A percentile compares a stretch with the other conserved stretches of the same genome.
phyloP scores from a whole-genome alignment of 1,140 invertebrate genomes.

The Ooceraea biroi region DNA sequence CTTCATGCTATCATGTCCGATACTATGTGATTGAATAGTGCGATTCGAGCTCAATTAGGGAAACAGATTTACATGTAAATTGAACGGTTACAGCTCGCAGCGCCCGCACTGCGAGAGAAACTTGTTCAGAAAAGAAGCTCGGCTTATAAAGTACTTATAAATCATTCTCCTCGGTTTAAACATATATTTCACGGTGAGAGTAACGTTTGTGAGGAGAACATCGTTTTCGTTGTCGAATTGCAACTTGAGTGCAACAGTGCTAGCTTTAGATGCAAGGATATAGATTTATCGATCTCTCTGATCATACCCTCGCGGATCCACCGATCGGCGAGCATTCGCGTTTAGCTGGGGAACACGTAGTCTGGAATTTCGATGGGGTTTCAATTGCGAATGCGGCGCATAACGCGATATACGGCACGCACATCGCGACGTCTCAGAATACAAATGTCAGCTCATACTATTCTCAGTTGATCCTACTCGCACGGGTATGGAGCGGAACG shows the following conservation, averaged over 20 bases:
- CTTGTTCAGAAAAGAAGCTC: neutral
- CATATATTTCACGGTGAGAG: neutral
- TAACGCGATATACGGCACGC: constrained; percentile 28
- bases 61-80: constrained; percentile 9
- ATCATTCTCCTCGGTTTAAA: neutral
- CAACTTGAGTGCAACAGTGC: neutral
- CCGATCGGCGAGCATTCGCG: neutral
- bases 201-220: neutral
- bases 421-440: neutral
- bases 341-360: constrained; percentile 1
- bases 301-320: neutral
- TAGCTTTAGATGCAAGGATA: neutral
- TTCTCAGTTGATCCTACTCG: neutral
- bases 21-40: constrained; percentile 23
- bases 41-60: constrained; percentile 21
- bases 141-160: neutral
- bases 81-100: neutral
- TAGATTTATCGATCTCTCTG: constrained; percentile 12
- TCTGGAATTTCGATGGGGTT: constrained; percentile 16
- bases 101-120: too few species aligned
- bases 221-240: neutral
- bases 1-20: neutral
- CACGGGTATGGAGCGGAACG: neutral
- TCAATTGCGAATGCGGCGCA: neutral
- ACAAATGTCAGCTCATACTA: neutral